phyloP scores from a whole-genome alignment of 1,140 invertebrate genomes.

The Atta colombica region DNA sequence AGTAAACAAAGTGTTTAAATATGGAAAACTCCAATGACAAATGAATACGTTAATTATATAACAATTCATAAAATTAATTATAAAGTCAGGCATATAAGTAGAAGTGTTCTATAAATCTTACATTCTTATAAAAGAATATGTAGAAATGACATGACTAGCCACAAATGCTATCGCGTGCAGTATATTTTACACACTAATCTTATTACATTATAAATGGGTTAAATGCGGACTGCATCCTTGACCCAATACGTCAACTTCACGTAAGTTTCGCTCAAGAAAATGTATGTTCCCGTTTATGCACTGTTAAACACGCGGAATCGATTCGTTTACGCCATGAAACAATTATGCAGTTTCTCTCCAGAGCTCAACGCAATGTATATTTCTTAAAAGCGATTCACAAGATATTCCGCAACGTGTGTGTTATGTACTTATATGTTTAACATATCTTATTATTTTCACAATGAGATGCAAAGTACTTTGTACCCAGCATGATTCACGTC shows the following conservation, averaged over 20 bases:
- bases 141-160: slow-evolving; percentile 5
- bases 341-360: slow-evolving; percentile 29
- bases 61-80: background rate
- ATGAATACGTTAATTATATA: slow-evolving; percentile 5
- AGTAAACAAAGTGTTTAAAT: background rate
- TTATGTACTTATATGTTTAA: background rate
- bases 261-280: slow-evolving; percentile 34
- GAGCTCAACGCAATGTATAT: background rate
- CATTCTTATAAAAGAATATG: background rate
- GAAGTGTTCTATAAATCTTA: slow-evolving; percentile 1
- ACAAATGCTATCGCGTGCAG: slow-evolving; percentile 1
- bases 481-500: background rate
- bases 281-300: slow-evolving; percentile 36
- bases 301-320: slow-evolving; percentile 21
- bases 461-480: background rate
- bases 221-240: slow-evolving; percentile 16
- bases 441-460: background rate
- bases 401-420: background rate
- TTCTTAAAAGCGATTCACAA: background rate
- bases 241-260: slow-evolving; percentile 6
- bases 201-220: slow-evolving; percentile 14
- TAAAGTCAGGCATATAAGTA: background rate
- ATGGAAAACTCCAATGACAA: background rate
- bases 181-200: background rate
- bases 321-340: slow-evolving; percentile 37